Percentiles rank a stretch among this genome's conserved stretches.
Conservation (phyloP, 2,888 invertebrate species). For the Epirrita christyi region DNA sequence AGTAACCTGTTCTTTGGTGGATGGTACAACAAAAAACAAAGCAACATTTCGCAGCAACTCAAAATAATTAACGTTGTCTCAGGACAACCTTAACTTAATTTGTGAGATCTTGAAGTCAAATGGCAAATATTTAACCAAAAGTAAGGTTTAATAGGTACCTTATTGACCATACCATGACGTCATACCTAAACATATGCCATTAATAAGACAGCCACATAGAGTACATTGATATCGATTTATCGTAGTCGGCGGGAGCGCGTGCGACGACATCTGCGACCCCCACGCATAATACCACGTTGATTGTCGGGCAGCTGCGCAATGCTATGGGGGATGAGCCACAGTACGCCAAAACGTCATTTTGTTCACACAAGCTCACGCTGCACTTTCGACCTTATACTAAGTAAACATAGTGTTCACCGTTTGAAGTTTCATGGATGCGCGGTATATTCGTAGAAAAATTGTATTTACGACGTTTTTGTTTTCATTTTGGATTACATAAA, state of each 20-base stretch:
- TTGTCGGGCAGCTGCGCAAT: constrained; percentile 74
- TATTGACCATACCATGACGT: constrained; percentile 34
- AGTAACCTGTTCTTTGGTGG: too few species aligned
- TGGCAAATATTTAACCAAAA: too few species aligned
- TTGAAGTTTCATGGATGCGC: constrained; percentile 2
- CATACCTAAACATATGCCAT: constrained; percentile 36
- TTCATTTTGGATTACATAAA: constrained; percentile 29
- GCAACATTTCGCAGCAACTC: too few species aligned
- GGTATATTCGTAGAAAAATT: constrained; percentile 22
- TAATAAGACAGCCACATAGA: constrained; percentile 32
- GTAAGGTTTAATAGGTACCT: constrained; percentile 1
- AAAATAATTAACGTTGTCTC: too few species aligned
- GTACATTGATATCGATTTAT: constrained; percentile 63
- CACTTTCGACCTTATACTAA: constrained; percentile 25
- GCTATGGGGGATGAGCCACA: constrained; percentile 48
- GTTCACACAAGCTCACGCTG: constrained; percentile 10
- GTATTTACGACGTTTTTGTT: constrained; percentile 30
- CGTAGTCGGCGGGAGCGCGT: constrained; percentile 55
- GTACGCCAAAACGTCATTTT: constrained; percentile 32
- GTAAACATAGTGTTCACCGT: constrained; percentile 7
- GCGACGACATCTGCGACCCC: constrained; percentile 79
- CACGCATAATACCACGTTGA: constrained; percentile 74
- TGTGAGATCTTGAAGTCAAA: too few species aligned
- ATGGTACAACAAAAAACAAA: too few species aligned
- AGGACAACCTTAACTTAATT: too few species aligned